These are phyloP conservation scores for Apis cerana DNA, from an alignment of 1,140 invertebrate genomes.

Conservation along the genomic window DNA sequence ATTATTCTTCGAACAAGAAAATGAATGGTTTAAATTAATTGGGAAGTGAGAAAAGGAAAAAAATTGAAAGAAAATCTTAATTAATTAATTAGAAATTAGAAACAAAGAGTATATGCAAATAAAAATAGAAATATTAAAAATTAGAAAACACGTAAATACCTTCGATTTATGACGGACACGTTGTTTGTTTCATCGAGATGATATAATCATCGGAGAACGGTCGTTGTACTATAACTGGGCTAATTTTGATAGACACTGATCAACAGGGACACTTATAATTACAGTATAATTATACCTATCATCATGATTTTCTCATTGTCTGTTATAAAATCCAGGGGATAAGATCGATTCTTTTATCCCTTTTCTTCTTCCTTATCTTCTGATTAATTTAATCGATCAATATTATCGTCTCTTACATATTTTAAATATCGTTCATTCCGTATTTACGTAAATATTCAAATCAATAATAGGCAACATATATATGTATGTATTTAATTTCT, in stretches of 20 bases:
- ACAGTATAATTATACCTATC: constrained; percentile 64
- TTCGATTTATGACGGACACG: constrained; percentile 31
- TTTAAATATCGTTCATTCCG: background rate
- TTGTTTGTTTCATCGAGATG: constrained; percentile 24
- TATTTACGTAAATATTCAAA: background rate
- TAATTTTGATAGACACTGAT: constrained; percentile 73
- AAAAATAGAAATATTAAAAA: background rate
- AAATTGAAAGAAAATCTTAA: no score
- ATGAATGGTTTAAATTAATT: no score
- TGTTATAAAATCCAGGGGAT: background rate
- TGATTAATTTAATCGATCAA: background rate
- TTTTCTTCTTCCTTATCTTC: background rate
- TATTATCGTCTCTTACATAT: background rate
- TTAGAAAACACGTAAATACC: constrained; percentile 8
- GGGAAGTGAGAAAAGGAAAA: no score
- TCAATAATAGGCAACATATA: no score
- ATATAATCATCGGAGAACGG: constrained; percentile 25
- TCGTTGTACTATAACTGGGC: constrained; percentile 62
- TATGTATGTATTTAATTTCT: background rate
- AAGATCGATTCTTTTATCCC: background rate
- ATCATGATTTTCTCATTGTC: constrained; percentile 6
- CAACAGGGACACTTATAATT: constrained; percentile 61
- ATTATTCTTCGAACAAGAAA: no score
- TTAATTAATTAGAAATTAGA: no score
- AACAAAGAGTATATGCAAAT: no score